Evolutionary conservation across 2,797 vertebrate genomes (phyloP).

Genomic region (Mycteria americana): DNA sequence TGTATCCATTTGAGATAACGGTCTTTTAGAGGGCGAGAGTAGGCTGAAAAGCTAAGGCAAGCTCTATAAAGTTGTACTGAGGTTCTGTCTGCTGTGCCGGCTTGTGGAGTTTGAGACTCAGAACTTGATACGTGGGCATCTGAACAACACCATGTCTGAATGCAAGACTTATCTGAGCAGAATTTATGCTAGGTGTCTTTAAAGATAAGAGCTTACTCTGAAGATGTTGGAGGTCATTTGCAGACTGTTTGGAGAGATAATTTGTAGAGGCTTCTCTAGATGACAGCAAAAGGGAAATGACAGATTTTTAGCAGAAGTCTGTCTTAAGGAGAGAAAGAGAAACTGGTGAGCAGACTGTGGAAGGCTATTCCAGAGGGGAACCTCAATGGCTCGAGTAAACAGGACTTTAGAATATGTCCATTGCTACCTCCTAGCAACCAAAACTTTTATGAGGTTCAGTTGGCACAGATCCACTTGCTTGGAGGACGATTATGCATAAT

Average conservation of each 20-base stretch:
- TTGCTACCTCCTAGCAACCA: neutral
- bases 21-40: neutral
- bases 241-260: neutral
- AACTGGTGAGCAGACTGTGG: neutral
- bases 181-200: neutral
- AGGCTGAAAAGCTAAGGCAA: neutral
- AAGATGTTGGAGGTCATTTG: neutral
- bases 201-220: neutral
- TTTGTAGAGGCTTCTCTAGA: neutral
- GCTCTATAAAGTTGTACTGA: neutral
- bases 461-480: neutral
- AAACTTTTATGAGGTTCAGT: neutral
- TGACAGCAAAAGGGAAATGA: neutral
- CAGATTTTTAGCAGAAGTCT: neutral
- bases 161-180: neutral
- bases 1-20: neutral
- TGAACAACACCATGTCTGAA: neutral
- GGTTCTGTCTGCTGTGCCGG: neutral
- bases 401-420: neutral
- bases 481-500: neutral
- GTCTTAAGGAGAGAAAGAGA: neutral
- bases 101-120: neutral
- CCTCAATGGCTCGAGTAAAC: neutral
- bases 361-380: neutral
- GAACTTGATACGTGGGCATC: neutral